phyloP scores from a whole-genome alignment of 1,140 invertebrate genomes.

The Dryas iulia region DNA sequence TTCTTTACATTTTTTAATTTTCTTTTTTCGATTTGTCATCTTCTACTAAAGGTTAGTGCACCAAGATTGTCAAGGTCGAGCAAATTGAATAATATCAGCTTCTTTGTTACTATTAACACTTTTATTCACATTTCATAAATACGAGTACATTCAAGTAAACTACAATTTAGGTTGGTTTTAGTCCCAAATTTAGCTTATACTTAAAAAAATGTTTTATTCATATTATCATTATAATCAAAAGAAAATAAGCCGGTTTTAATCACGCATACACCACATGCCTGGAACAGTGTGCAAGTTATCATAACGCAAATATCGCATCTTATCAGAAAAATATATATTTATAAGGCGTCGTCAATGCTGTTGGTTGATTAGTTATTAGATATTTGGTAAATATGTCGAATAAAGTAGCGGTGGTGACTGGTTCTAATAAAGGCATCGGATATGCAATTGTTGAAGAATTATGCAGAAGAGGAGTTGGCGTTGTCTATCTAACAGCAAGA shows the following conservation, averaged over 20 bases:
- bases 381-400: conserved; percentile 20
- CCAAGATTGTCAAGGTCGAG: no score
- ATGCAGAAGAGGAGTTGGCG: conserved; percentile 81
- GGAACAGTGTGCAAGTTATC: not conserved
- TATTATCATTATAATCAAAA: not conserved
- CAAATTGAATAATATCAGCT: no score
- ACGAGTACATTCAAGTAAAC: no score
- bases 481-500: conserved; percentile 83
- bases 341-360: not conserved
- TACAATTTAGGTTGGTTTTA: no score
- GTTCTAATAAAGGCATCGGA: conserved; percentile 89
- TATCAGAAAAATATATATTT: not conserved
- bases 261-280: not conserved
- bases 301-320: not conserved
- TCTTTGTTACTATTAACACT: no score
- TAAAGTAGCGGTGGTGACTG: conserved; percentile 81
- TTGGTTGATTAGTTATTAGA: not conserved
- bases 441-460: conserved; percentile 84
- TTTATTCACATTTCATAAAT: no score
- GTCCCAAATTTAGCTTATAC: no score
- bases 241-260: not conserved
- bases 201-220: no score
- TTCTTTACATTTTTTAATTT: no score
- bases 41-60: no score
- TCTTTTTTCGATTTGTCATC: no score